Percentiles rank a stretch among this genome's conserved stretches.
Evolutionary conservation across 2,888 invertebrate species (phyloP).

Genomic region (Eupithecia pulchellata): DNA sequence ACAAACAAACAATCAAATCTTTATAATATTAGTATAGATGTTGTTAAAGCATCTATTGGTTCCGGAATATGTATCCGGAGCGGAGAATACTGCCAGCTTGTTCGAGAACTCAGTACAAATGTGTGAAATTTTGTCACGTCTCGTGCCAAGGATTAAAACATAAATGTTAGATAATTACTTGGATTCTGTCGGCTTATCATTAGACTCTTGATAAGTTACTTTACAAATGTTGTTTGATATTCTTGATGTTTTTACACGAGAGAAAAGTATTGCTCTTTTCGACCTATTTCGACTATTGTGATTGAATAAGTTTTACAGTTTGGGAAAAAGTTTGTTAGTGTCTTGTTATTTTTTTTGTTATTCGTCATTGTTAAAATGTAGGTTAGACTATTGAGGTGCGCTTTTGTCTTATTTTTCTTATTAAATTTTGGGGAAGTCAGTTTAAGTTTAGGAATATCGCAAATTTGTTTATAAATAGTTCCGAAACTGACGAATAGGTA

Average conservation of each 20-base stretch:
- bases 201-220: constrained; percentile 17
- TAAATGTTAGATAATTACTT: constrained; percentile 36
- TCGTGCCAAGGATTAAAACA: constrained; percentile 37
- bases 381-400: not conserved
- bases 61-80: constrained; percentile 9
- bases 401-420: not conserved
- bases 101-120: constrained; percentile 28
- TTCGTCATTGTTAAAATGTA: not conserved
- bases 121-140: constrained; percentile 41
- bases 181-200: constrained; percentile 27
- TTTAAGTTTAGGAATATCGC: not conserved
- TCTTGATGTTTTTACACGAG: not conserved
- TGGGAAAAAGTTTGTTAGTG: not conserved
- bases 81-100: constrained; percentile 12
- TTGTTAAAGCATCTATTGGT: not conserved
- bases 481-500: too few species aligned
- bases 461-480: not conserved
- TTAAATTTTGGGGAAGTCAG: not conserved
- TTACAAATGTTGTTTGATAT: not conserved
- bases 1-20: too few species aligned
- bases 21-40: too few species aligned
- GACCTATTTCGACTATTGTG: not conserved
- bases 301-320: not conserved
- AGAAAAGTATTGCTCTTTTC: not conserved
- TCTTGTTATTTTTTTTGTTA: not conserved